Percentiles rank a stretch among this genome's conserved stretches.
These are phyloP conservation scores for Leptoteleia sp. DNA, from an alignment of 1,140 invertebrate genomes.

Conservation along the genomic window DNA sequence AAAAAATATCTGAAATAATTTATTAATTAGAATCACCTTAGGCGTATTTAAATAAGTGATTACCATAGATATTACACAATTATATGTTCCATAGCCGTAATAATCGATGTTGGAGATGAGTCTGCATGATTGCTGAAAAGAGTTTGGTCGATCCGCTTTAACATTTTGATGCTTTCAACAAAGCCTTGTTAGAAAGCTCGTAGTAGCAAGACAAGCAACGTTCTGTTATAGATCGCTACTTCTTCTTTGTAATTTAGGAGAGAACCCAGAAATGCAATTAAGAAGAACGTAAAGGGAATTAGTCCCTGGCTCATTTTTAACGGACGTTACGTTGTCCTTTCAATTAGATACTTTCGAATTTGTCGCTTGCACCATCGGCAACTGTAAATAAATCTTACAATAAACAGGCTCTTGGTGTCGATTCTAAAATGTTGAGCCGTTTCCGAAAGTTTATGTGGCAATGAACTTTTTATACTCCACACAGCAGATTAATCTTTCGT, in stretches of 20 bases:
- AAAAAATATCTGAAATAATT: no score
- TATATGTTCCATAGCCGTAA: no score
- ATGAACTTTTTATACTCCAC: slow-evolving; percentile 24
- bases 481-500: slow-evolving; percentile 18
- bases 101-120: no score
- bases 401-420: slow-evolving; percentile 38
- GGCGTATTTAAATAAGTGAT: no score
- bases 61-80: no score
- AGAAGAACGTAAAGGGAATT: slow-evolving; percentile 64
- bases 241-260: slow-evolving; percentile 60
- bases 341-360: slow-evolving; percentile 62
- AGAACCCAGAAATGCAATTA: slow-evolving; percentile 63
- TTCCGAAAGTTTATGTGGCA: slow-evolving; percentile 45
- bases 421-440: slow-evolving; percentile 35
- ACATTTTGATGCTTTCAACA: slow-evolving; percentile 52
- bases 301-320: slow-evolving; percentile 60
- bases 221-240: slow-evolving; percentile 64
- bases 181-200: slow-evolving; percentile 68
- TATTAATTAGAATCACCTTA: no score
- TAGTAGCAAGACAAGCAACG: slow-evolving; percentile 45
- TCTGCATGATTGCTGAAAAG: slow-evolving; percentile 20
- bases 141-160: slow-evolving; percentile 65
- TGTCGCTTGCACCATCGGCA: slow-evolving; percentile 30
- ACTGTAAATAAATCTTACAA: slow-evolving; percentile 55
- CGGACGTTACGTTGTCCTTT: slow-evolving; percentile 57